A percentile compares a stretch with the other conserved stretches of the same genome.
Evolutionary conservation across 2,888 invertebrate genomes (phyloP).

Genomic region (Digitonthophagus gazella): DNA sequence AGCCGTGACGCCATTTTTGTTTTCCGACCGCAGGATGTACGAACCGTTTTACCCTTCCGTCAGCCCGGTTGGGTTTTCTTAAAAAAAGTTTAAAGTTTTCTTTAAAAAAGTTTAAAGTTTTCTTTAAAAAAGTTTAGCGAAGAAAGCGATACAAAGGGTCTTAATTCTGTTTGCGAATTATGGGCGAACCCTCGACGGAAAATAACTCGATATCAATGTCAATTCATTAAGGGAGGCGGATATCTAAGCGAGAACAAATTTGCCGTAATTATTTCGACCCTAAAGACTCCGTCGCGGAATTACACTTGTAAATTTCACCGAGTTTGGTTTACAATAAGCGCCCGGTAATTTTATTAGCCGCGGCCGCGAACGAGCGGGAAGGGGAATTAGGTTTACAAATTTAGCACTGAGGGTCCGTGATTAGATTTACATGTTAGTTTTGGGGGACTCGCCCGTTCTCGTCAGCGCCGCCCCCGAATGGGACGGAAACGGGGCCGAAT

Average conservation of each 20-base stretch:
- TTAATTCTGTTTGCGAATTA: constrained; percentile 2
- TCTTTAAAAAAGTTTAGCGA: too few relatives aligned
- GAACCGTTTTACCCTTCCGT: too few relatives aligned
- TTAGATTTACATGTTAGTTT: constrained; percentile 53
- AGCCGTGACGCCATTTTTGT: neutral
- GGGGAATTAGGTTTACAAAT: constrained; percentile 54
- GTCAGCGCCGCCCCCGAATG: constrained; percentile 6
- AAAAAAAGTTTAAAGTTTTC: too few relatives aligned
- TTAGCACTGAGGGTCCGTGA: constrained; percentile 51
- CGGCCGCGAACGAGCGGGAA: constrained; percentile 46
- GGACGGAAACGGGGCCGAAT: neutral
- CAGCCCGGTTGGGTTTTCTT: neutral
- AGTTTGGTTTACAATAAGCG: constrained; percentile 58
- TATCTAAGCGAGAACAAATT: constrained; percentile 48
- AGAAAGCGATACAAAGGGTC: neutral
- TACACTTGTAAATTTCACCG: constrained; percentile 53
- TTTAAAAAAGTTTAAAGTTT: neutral
- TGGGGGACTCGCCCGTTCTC: constrained; percentile 33
- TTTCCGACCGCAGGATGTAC: neutral
- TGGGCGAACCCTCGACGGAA: constrained; percentile 37
- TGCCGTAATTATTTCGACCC: constrained; percentile 51
- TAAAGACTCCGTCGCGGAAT: constrained; percentile 48
- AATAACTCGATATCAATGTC: constrained; percentile 48
- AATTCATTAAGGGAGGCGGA: constrained; percentile 47
- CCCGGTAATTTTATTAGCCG: constrained; percentile 53